Evolutionary conservation across 2,113 vertebrate species (phyloP).

Genomic region (Abramis brama): DNA sequence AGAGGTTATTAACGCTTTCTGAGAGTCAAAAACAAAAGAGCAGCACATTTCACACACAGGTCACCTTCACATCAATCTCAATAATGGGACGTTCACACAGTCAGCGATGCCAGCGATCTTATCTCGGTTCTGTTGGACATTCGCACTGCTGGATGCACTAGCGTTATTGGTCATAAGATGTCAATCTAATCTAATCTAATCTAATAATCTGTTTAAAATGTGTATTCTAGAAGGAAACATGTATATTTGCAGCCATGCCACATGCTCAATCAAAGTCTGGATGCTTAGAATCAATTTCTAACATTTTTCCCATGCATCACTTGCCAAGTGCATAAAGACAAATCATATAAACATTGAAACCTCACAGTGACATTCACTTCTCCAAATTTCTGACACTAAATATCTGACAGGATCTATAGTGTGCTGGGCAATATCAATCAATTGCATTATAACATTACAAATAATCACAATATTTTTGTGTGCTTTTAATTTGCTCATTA

Average conservation of each 20-base stretch:
- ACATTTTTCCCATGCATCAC: background rate
- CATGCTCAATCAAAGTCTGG: background rate
- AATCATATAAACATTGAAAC: background rate
- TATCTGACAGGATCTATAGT: background rate
- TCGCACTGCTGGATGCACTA: background rate
- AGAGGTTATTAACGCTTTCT: background rate
- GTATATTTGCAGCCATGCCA: background rate
- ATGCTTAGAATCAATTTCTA: background rate
- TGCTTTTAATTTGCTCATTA: background rate
- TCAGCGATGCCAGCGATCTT: background rate
- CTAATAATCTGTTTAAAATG: background rate
- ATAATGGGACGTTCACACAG: background rate
- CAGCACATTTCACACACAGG: slow-evolving; percentile 18
- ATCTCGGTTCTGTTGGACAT: background rate
- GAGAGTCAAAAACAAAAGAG: background rate
- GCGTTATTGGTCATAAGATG: background rate
- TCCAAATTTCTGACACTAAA: background rate
- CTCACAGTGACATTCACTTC: background rate
- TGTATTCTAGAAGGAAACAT: background rate
- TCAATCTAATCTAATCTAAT: background rate
- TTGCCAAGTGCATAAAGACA: background rate
- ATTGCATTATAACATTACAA: no score
- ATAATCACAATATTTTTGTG: background rate
- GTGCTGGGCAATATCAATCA: background rate
- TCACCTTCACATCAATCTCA: slow-evolving; percentile 11